Base-by-base conservation (phyloP, 2,797 vertebrate genomes). In the Sandelia bainsii region DNA sequence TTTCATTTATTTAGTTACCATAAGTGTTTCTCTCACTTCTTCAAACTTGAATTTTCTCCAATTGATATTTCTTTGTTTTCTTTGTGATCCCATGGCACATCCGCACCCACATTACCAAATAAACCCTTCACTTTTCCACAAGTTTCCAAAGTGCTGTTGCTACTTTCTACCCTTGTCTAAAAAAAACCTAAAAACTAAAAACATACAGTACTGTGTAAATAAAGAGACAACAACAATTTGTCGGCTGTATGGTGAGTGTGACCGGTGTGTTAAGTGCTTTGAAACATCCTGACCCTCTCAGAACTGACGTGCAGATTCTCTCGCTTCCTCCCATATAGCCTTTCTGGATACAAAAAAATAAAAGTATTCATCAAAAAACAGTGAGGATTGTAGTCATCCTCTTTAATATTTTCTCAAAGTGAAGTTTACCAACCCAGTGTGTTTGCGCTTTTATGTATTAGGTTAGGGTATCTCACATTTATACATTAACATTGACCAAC, bases 151-250 rank as follows among this genome's bases (percentile, higher is more conserved):
- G 96, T 96, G 95, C 96, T 95, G 94, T 93, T 95, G 93, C 86
- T 91, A 86, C 87, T 85, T 83, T 82, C 80, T 72, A 82, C 72
- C 80, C 69, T 72, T 39, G 39, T 80, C 75, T 8, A 46, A 68
- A 39, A 37, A 69, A 51, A 50, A 62, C 25, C 82, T 40, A 80
- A 50, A 51, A 59, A 67, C 83, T 89, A 94, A 92, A 95, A 94
- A 96, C 94, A 95, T 97, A 98, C 96, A 98, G 97, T 97, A 98
- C 96, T 93, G 93, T 86, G 93, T 95, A 93, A 95, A 95, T 93
- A 94, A 94, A 93, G 72, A 96, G 92, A 96, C 91, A 95, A 93
- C 92, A 93, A 93, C 91, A 61, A 56, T 59, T 69, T 83, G 92
- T 94, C 91, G 91, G 94, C 85, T 84, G 87, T 91, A 67, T 89